Base-by-base conservation (phyloP, 1,140 invertebrate genomes). In the Psilanteris sp. region DNA sequence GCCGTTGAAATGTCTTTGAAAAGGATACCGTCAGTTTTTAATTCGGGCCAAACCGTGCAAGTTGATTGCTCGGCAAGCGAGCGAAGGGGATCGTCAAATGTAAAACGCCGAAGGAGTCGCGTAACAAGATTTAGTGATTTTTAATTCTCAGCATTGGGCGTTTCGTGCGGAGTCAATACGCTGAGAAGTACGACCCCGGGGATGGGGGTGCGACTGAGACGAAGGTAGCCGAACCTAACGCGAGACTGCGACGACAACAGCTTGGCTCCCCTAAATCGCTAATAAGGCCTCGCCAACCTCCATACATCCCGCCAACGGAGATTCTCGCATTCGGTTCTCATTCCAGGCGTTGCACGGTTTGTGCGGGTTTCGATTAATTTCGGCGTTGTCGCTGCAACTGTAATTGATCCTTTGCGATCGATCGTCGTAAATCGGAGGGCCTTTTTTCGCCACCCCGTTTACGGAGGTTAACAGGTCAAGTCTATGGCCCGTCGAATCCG, bases 121-220 rank as follows among this genome's bases (percentile, higher is more conserved):
- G 78, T 84, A 85, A 85, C 81, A 73, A 75, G 84, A 84, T 86
- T 85, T 83, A 86, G 79, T 76, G 83, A 84, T 86, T 86, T 86
- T 86, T 86, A 86, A 86, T 86, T 85, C 79, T 68, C 70, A 67
- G 77, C 57, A 81, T 81, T 59, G 50, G 66, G 36, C 36, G 55
- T 34, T 46, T 50, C 46, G 29, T 55, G 39, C 57, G 66, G 41
- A 82, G 71, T 76, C 80, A 74, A 82, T 80, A 79, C 77, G 50
- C 68, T 41, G 50, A 46, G 34, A 61, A 41, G 44, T 41, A 57
- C 16, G 18, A 3, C 6, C n/a, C 10, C 16, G 44, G 36, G 27
- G 46, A 15, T 6, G 54, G 11, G 6, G 5, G 31, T 6, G 36
- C 18, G 18, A 59, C 50, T 20, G 4, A 46, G 46, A 61, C 27